Evolutionary conservation across 2,888 invertebrate species (phyloP), one percentile per base, ranked within the genome.

Genomic region (Lymantria monacha): DNA sequence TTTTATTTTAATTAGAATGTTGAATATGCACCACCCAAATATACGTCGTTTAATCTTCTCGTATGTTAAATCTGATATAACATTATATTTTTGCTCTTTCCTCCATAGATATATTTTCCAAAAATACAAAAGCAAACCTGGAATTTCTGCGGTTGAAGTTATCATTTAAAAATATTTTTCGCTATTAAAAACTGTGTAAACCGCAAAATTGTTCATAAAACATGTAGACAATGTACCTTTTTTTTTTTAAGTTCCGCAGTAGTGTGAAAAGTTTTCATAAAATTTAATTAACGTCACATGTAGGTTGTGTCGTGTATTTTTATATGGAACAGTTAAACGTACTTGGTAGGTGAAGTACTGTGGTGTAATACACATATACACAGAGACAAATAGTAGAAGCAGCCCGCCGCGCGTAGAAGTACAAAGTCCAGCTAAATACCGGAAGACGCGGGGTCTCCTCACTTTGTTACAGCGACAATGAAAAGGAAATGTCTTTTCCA

Each of bases 381-480:
- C 7, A 38, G n/a, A 38, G 22, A 11, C 7, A 36, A 2, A 36
- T 36, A 11, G 22, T 36, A 3, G 9, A 36, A 9, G 38, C 11
- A 12, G 57, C 57, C 64, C 64, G 63, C 67, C 65, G 72, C 70
- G 60, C 66, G 51, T 49, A 53, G 59, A 63, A 71, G 66, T 63
- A 71, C 66, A 70, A 67, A 81, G 83, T 82, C 82, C 79, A 63
- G 78, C 76, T 81, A 83, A 84, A 82, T 76, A 74, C 77, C 80
- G 82, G 82, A 83, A 81, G 78, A 72, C 66, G 75, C 63, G 73
- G 77, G 79, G 73, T 69, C 79, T 76, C 76, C 69, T 74, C 63
- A 74, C 79, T 77, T 84, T 83, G 85, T 85, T 81, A 77, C 76
- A 69, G 70, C 67, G 72, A 83, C 81, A 83, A 76, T 81, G 69